phyloP scores from a whole-genome alignment of 2,888 invertebrate species.

The Trissonchulus latispiculum region DNA sequence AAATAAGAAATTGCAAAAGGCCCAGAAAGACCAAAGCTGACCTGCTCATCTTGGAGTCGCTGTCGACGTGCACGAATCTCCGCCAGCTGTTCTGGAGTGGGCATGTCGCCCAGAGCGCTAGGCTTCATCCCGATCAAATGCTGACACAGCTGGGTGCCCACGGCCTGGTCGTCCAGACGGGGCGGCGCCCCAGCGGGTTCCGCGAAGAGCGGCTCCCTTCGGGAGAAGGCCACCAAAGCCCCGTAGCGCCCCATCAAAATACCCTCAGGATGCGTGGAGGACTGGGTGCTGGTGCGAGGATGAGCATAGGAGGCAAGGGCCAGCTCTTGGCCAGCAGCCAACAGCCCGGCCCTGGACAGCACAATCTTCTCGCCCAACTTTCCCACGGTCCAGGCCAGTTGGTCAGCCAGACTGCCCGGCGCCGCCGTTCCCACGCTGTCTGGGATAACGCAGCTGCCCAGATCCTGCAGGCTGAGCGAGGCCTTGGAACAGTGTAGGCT shows the following conservation, averaged over 20 bases:
- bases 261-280: too few relatives aligned
- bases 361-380: conserved; percentile 77
- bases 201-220: too few relatives aligned
- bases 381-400: conserved; percentile 72
- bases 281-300: not conserved
- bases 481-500: not conserved
- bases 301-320: not conserved
- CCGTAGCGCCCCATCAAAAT: conserved; percentile 23
- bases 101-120: conserved; percentile 14
- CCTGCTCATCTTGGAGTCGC: not conserved
- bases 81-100: not conserved
- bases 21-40: too few relatives aligned
- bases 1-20: too few relatives aligned
- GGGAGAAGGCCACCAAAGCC: conserved; percentile 8
- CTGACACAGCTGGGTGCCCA: conserved; percentile 71
- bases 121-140: conserved; percentile 67
- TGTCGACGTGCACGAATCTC: not conserved
- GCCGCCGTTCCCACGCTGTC: not conserved
- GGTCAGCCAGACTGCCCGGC: conserved; percentile 51
- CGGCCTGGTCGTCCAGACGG: conserved; percentile 46
- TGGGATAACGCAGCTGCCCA: too few relatives aligned
- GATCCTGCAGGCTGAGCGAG: not conserved
- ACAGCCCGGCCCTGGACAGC: conserved; percentile 8
- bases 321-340: not conserved
- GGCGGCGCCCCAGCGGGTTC: conserved; percentile 46